Evolutionary conservation across 1,140 invertebrate genomes (phyloP), one percentile per base, ranked within the genome.

Genomic region (Anoplolepis gracilipes): DNA sequence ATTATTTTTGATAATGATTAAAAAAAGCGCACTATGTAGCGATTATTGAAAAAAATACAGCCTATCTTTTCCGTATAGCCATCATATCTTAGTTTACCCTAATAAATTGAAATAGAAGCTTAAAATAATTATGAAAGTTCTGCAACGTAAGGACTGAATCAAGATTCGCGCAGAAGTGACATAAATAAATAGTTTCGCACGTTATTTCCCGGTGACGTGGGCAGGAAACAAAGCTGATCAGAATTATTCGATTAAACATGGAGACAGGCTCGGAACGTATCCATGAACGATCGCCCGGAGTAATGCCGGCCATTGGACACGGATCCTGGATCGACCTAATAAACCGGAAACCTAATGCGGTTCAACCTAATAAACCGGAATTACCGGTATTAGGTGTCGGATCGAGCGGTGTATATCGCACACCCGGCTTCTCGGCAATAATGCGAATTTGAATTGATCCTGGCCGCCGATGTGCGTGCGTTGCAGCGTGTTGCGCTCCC

Each of bases 361-460:
- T 92, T 90, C 84, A 85, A 87, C 86, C 90, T 92, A 91, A 92
- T 92, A 92, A 92, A 91, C 84, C 87, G 91, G 79, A 91, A 92
- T 92, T 91, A 92, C 86, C 90, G 88, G 88, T 90, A 92, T 92
- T 91, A 91, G 87, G 86, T 88, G 91, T 90, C 72, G 88, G 91
- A 91, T 91, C 81, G 86, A 77, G 81, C 84, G 78, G 73, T 90
- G 87, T 91, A 90, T 90, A 90, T 90, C 85, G 89, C 85, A 86
- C 84, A 85, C 73, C 59, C 65, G 76, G 79, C 85, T 90, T 89
- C 85, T 87, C 87, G 90, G 76, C 72, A 88, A 87, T 91, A 92
- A 92, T 90, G 91, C 88, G 85, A 92, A 91, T 92, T 89, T 90
- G 81, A 89, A 92, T 90, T 90, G 87, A 87, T 91, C 87, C 75